Percentiles rank a stretch among this genome's conserved stretches.
These are phyloP conservation scores for Zalophus californianus DNA, from an alignment of 2,797 vertebrate genomes.

Conservation along the genomic window DNA sequence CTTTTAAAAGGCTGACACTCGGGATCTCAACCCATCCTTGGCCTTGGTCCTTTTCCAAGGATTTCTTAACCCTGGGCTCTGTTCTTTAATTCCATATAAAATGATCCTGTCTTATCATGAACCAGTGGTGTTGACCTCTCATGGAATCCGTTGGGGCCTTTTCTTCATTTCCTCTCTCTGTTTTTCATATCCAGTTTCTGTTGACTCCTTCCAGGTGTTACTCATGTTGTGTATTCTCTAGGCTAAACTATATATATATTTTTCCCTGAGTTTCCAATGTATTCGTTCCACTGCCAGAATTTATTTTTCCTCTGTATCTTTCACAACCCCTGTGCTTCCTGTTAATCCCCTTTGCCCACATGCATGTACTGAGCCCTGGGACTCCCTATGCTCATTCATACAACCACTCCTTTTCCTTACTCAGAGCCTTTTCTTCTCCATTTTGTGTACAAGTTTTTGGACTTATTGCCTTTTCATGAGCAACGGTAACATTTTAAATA, in stretches of 20 bases:
- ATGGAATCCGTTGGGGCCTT: background rate
- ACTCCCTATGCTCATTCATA: background rate
- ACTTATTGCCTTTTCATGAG: background rate
- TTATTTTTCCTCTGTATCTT: background rate
- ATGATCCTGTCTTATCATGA: background rate
- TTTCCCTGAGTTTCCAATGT: background rate
- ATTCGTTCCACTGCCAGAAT: background rate
- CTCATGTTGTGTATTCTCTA: background rate
- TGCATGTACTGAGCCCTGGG: fast-evolving
- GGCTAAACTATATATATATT: background rate
- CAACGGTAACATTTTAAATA: background rate
- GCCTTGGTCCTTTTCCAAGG: background rate
- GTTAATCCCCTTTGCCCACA: background rate
- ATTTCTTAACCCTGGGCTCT: background rate
- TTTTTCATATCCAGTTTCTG: background rate
- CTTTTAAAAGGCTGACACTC: background rate
- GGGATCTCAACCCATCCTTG: background rate
- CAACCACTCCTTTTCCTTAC: background rate
- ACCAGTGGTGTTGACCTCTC: background rate
- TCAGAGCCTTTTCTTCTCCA: background rate
- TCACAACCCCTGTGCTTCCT: background rate
- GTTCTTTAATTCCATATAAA: background rate
- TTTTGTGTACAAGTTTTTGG: background rate
- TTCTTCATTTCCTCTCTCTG: background rate
- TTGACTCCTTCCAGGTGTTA: background rate